These are phyloP conservation scores for Brachyhypopomus gauderio DNA, from an alignment of 2,113 vertebrate genomes.

Conservation along the genomic window DNA sequence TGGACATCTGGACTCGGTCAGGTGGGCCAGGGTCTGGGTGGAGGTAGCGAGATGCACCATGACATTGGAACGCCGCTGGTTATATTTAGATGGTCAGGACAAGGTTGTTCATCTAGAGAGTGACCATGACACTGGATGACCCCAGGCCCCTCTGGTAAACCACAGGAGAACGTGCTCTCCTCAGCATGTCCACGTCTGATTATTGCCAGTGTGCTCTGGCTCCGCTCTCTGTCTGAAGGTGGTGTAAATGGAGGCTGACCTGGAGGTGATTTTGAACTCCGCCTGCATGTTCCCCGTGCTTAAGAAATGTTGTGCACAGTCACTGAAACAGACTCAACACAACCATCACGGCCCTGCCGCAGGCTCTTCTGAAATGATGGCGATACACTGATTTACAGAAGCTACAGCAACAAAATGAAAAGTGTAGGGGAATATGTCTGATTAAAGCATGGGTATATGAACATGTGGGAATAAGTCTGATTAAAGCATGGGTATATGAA, in stretches of 20 bases:
- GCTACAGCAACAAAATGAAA: no score
- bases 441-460: no score
- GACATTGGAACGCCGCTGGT: slow-evolving; percentile 30
- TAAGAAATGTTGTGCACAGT: no score
- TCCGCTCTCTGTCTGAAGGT: background rate
- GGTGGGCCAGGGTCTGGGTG: slow-evolving; percentile 14
- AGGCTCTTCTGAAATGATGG: background rate
- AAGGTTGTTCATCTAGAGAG: slow-evolving; percentile 48
- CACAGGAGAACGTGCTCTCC: slow-evolving; percentile 17
- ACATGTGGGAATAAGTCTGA: no score
- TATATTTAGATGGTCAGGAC: slow-evolving; percentile 53
- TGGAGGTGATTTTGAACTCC: background rate
- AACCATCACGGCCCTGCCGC: background rate
- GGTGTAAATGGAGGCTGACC: background rate
- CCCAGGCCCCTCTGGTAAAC: slow-evolving; percentile 29
- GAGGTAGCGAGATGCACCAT: background rate
- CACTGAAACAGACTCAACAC: no score
- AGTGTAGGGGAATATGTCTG: no score
- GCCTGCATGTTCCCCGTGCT: no score
- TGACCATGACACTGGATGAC: slow-evolving; percentile 38
- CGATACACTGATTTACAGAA: background rate
- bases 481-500: no score
- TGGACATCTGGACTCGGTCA: slow-evolving; percentile 55
- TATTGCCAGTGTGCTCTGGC: background rate
- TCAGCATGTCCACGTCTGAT: slow-evolving; percentile 13